These are phyloP conservation scores for Gallinago media DNA, from an alignment of 2,113 vertebrate species.

Conservation along the genomic window DNA sequence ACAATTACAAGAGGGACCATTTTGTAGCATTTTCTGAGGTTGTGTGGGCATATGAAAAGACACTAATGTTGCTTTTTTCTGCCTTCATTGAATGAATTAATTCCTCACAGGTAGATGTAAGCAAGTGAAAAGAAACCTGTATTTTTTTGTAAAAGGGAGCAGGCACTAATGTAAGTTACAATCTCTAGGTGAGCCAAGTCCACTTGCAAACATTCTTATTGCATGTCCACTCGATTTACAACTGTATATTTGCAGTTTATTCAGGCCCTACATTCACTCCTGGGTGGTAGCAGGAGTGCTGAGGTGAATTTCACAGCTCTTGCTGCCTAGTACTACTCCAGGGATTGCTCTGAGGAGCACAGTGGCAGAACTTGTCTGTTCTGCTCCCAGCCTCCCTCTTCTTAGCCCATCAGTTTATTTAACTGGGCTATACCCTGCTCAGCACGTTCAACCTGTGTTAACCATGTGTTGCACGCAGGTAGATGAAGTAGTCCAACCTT, in stretches of 20 bases:
- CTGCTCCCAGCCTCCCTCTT: not conserved
- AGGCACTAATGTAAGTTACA: not conserved
- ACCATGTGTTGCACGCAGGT: not conserved
- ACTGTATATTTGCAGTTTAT: not conserved
- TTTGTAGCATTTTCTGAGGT: not conserved
- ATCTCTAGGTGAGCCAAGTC: not conserved
- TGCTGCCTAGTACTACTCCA: not conserved
- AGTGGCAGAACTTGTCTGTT: not conserved
- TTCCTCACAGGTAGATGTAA: not conserved
- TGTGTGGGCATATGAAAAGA: not conserved
- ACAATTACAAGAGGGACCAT: not conserved
- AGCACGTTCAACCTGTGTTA: not conserved
- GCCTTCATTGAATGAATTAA: not conserved
- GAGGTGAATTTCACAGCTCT: not conserved
- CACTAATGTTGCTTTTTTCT: not conserved
- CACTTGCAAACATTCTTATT: not conserved
- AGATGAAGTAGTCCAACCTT: not conserved
- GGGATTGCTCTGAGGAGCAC: not conserved
- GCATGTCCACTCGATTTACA: rapidly evolving
- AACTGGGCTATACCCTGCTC: not conserved
- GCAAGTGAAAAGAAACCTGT: not conserved
- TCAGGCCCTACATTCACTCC: not conserved
- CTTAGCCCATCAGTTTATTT: not conserved
- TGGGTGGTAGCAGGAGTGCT: not conserved
- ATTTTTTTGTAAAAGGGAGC: not conserved